Evolutionary conservation across 2,888 invertebrate genomes (phyloP).

Genomic region (Tipula lateralis): DNA sequence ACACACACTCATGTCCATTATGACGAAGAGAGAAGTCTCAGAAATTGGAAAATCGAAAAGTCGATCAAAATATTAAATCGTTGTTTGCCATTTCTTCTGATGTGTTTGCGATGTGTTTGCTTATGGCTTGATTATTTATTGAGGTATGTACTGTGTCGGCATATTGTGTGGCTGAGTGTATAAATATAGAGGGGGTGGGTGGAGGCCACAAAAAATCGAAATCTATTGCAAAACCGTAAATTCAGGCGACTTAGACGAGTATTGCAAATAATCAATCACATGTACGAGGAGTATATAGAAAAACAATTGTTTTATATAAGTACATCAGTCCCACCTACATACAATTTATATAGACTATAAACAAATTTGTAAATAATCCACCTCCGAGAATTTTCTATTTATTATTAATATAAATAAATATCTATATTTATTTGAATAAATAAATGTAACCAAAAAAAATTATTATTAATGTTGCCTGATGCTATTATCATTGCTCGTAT

Average conservation of each 20-base stretch:
- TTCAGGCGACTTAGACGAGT: too few relatives aligned
- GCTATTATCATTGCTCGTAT: not conserved
- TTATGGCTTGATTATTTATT: not conserved
- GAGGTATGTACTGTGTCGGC: not conserved
- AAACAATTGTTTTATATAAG: not conserved
- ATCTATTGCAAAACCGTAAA: too few relatives aligned
- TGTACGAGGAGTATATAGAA: too few relatives aligned
- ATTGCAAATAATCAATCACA: not conserved
- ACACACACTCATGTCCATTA: too few relatives aligned
- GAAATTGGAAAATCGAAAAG: not conserved
- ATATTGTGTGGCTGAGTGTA: too few relatives aligned
- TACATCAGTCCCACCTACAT: not conserved
- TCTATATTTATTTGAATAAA: not conserved
- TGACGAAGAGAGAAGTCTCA: not conserved
- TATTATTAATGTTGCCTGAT: not conserved
- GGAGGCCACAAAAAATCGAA: too few relatives aligned
- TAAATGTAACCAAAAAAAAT: too few relatives aligned
- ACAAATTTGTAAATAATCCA: not conserved
- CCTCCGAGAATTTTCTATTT: not conserved
- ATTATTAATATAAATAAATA: not conserved
- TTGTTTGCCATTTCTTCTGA: not conserved
- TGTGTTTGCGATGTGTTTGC: not conserved
- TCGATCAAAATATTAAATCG: conserved; percentile 24
- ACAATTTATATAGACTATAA: not conserved
- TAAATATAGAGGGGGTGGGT: not conserved